Evolutionary conservation across 1,140 invertebrate species (phyloP), one percentile per base, ranked within the genome.

Genomic region (Dinothrombium tinctorium): DNA sequence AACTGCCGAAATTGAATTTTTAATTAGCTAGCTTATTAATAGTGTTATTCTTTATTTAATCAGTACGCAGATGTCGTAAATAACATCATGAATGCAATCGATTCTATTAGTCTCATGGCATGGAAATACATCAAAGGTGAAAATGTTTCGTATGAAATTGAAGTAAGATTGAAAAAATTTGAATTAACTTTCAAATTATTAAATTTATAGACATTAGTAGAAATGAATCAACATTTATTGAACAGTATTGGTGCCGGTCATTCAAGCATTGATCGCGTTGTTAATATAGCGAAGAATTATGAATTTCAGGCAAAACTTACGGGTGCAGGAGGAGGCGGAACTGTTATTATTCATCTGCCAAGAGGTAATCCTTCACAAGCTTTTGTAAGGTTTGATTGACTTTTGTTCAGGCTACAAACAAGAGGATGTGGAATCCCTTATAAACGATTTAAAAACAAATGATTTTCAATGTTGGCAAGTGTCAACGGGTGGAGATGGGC

Each of bases 311-410:
- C 72, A 3, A 95, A 95, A 58, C 60, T 94, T 15, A 94, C 87
- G 3, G 87, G 86, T 5, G 86, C 86, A 17, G 83, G 83, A 17
- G 86, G 84, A 20, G 87, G 87, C 28, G 87, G 87, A 24, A 31
- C 14, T 24, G 46, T 44, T 12, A 17, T 48, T 20, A 40, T 48
- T 5, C n/a, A n/a, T n/a, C n/a, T n/a, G n/a, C n/a, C n/a, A n/a
- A n/a, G n/a, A n/a, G n/a, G n/a, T n/a, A n/a, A n/a, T n/a, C n/a
- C n/a, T n/a, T n/a, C n/a, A n/a, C n/a, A n/a, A n/a, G n/a, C n/a
- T n/a, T n/a, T n/a, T n/a, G n/a, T n/a, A n/a, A n/a, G n/a, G n/a
- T n/a, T n/a, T n/a, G n/a, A n/a, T n/a, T n/a, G n/a, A n/a, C n/a
- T n/a, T n/a, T n/a, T n/a, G n/a, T n/a, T n/a, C n/a, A n/a, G n/a